Conservation (phyloP, 2,113 vertebrate genomes). For the Rousettus leschenaultii region DNA sequence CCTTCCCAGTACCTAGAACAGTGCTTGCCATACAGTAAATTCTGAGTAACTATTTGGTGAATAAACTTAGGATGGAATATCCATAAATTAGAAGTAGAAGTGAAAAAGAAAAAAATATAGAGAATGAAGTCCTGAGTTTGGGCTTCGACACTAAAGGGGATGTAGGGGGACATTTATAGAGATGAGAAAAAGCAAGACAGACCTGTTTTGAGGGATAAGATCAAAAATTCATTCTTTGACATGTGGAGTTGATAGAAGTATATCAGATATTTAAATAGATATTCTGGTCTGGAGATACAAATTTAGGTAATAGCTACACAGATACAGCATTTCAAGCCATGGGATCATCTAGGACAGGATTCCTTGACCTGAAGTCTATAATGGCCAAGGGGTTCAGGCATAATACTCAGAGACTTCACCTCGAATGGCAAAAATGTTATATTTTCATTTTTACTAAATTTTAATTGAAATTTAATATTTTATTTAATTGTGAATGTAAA, state of each 20-base stretch:
- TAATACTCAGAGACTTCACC: background rate
- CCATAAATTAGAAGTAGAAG: background rate
- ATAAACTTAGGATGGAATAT: background rate
- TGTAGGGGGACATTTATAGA: background rate
- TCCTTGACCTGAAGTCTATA: slow-evolving; percentile 7
- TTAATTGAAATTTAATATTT: background rate
- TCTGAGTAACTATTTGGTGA: slow-evolving; percentile 12
- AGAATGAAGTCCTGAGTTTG: background rate
- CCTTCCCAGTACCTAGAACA: background rate
- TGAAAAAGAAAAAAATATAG: background rate
- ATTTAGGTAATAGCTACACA: background rate
- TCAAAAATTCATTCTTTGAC: slow-evolving; percentile 14
- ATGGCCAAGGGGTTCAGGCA: background rate
- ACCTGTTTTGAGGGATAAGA: background rate
- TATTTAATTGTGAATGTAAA: background rate
- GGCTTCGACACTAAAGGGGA: background rate
- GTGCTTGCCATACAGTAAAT: background rate
- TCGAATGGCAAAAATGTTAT: background rate
- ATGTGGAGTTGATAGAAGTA: background rate
- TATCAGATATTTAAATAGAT: background rate
- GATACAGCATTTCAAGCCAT: background rate
- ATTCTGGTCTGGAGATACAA: background rate
- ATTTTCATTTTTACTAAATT: background rate
- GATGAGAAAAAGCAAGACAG: slow-evolving; percentile 20
- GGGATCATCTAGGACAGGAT: background rate